These are phyloP conservation scores for Ochropleura plecta DNA, from an alignment of 2,888 invertebrate genomes.

Conservation along the genomic window DNA sequence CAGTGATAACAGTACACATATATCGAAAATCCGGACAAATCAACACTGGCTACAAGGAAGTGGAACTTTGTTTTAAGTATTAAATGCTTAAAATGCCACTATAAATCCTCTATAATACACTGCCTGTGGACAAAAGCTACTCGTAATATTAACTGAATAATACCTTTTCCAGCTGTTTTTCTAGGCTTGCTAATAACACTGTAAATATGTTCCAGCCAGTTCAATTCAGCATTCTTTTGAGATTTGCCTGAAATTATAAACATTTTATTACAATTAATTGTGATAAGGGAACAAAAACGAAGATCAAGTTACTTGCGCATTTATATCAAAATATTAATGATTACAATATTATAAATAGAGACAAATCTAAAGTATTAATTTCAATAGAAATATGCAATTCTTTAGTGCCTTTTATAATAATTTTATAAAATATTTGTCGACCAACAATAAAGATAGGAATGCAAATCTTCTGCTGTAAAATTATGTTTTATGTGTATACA, in stretches of 20 bases:
- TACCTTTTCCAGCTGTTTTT: not conserved
- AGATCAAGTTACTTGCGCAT: not conserved
- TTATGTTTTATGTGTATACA: too few species aligned
- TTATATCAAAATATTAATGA: not conserved
- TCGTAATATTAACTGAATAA: not conserved
- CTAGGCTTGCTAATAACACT: not conserved
- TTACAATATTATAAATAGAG: not conserved
- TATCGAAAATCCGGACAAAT: too few species aligned
- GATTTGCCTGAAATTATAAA: not conserved
- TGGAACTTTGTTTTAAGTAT: too few species aligned
- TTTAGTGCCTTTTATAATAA: too few species aligned
- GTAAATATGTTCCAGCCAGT: not conserved
- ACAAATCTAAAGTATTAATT: not conserved
- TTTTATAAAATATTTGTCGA: too few species aligned
- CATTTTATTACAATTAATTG: not conserved
- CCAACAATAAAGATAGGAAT: too few species aligned
- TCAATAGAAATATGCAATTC: too few species aligned
- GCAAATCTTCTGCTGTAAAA: too few species aligned
- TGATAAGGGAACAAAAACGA: too few species aligned
- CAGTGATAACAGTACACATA: slow-evolving; percentile 1
- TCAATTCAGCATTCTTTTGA: not conserved
- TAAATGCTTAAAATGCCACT: too few species aligned
- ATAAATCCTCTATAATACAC: too few species aligned
- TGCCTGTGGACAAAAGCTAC: not conserved
- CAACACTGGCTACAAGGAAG: too few species aligned